Conservation (phyloP, 1,140 invertebrate genomes). For the Drosophila athabasca region DNA sequence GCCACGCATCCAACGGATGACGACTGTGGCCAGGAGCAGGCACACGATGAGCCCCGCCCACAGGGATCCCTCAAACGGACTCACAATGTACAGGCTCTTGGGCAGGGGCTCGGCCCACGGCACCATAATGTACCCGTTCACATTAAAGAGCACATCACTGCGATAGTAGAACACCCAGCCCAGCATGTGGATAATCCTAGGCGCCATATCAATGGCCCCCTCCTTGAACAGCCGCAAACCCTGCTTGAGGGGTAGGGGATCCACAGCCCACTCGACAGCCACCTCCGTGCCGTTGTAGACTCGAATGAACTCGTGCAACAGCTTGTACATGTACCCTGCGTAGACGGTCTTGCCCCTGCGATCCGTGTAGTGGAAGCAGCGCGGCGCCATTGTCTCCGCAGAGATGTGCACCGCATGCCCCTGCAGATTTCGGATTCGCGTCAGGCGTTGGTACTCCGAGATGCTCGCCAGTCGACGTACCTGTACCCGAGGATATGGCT, state of each 20-base stretch:
- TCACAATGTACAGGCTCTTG: slow-evolving; percentile 32
- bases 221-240: not conserved
- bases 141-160: slow-evolving; percentile 26
- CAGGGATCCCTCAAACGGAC: slow-evolving; percentile 12
- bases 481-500: slow-evolving; percentile 18
- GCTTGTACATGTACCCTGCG: slow-evolving; percentile 32
- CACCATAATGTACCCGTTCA: slow-evolving; percentile 30
- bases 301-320: slow-evolving; percentile 21
- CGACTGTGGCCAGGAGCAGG: slow-evolving; percentile 11
- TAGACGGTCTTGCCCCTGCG: slow-evolving; percentile 7
- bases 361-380: slow-evolving; percentile 27
- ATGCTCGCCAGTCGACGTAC: not conserved
- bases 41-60: slow-evolving; percentile 17
- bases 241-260: slow-evolving; percentile 7
- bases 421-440: slow-evolving; percentile 14
- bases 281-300: slow-evolving; percentile 28
- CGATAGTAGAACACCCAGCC: slow-evolving; percentile 28
- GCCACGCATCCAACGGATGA: slow-evolving; percentile 12
- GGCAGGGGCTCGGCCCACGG: slow-evolving; percentile 39
- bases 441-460: slow-evolving; percentile 1
- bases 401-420: slow-evolving; percentile 2
- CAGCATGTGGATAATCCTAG: slow-evolving; percentile 9
- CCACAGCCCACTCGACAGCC: slow-evolving; percentile 2
- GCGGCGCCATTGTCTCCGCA: slow-evolving; percentile 31
- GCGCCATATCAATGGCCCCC: slow-evolving; percentile 18